Conservation (phyloP, 2,888 invertebrate species). For the Leuctra nigra region DNA sequence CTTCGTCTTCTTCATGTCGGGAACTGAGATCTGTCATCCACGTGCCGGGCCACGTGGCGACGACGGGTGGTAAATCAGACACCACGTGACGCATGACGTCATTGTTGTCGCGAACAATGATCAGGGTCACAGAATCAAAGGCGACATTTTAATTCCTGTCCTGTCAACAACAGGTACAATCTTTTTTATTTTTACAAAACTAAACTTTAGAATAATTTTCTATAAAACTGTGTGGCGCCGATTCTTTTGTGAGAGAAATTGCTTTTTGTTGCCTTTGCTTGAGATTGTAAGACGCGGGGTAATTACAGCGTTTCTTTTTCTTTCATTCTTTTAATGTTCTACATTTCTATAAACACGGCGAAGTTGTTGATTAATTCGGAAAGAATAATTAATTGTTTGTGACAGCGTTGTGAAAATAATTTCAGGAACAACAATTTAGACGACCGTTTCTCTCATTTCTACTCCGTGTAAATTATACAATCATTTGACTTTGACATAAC, state of each 20-base stretch:
- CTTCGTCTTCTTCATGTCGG: too few species aligned
- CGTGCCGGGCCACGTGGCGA: too few species aligned
- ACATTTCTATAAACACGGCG: not conserved
- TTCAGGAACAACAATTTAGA: too few species aligned
- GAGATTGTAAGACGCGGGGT: not conserved
- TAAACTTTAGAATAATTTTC: slow-evolving; percentile 6
- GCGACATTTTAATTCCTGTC: slow-evolving; percentile 4
- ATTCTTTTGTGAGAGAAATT: slow-evolving; percentile 12
- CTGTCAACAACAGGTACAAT: slow-evolving; percentile 2
- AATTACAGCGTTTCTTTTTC: not conserved
- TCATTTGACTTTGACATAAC: too few species aligned
- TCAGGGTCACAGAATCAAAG: not conserved
- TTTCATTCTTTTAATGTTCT: not conserved
- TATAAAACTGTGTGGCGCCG: not conserved
- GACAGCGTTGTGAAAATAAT: too few species aligned
- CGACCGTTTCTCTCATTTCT: too few species aligned
- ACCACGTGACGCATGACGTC: too few species aligned
- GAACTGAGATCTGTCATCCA: too few species aligned
- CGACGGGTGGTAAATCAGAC: too few species aligned
- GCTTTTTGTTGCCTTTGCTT: too few species aligned
- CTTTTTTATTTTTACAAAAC: slow-evolving; percentile 9
- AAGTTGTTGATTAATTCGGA: not conserved
- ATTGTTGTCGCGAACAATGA: too few species aligned
- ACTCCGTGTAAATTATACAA: too few species aligned
- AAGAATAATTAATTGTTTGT: not conserved